Base-by-base conservation (phyloP, 2,797 vertebrate genomes). In the Xyrichtys novacula region DNA sequence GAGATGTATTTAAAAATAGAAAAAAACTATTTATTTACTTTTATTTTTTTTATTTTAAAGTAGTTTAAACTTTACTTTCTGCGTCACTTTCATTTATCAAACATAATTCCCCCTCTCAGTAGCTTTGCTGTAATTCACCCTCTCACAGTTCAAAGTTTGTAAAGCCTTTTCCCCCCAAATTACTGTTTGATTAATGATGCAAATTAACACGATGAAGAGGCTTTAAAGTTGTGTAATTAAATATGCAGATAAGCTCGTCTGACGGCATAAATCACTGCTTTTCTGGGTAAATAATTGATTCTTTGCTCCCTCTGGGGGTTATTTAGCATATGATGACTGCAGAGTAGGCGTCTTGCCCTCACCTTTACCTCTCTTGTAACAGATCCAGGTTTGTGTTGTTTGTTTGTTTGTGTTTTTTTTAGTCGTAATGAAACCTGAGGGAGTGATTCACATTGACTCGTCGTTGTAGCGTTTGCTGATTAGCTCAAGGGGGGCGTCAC, bases 351-450 rank as follows among this genome's bases (percentile, higher is more conserved):
- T 56, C 20, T 31, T 55, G 59, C 26, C 1, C 46, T 69, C 61
- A 80, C 68, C 66, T 77, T 72, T 68, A 34, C 59, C 29, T 50
- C 46, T 7, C 28, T 25, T 52, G 46, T 52, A 29, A 26, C 65
- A 26, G 62, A 16, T 16, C 25, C 20, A 50, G 31, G 43, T 14
- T 3, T 47, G 60, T 32, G 60, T 57, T 58, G 63, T 65, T 69
- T 70, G 60, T 75, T 73, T 36, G 36, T 71, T 15, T 72, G 44
- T 76, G 32, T 57, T 44, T 74, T 68, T 58, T 64, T 53, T 32
- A 29, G 38, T 56, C 56, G 74, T 78, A 71, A 80, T 84, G 44
- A 74, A 81, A 76, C 64, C 65, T 62, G 15, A 57, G 63, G 42
- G 65, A 58, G 48, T 65, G 63, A 82, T 74, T 83, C 71, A 79